Evolutionary conservation across 1,140 invertebrate species (phyloP).

Genomic region (Xylocopa sonorina): DNA sequence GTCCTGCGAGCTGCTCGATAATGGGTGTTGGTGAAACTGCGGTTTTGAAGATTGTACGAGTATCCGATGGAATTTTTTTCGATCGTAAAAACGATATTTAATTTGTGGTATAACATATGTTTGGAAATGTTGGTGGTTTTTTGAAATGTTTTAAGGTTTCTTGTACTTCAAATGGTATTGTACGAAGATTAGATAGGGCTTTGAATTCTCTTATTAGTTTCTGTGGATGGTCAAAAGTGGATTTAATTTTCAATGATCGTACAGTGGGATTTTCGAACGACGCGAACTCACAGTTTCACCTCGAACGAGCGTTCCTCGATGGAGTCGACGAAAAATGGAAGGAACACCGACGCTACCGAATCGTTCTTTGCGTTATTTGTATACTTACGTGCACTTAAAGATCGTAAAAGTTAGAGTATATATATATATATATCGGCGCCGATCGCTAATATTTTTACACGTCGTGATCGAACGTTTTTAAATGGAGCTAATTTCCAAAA

Average conservation of each 20-base stretch:
- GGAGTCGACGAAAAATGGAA: conserved; percentile 14
- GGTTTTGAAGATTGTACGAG: neutral
- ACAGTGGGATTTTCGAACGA: too few relatives aligned
- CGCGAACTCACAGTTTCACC: neutral
- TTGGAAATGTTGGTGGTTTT: too few relatives aligned
- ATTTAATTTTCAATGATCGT: too few relatives aligned
- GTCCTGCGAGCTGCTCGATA: neutral
- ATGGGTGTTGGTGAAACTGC: neutral
- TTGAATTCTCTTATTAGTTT: too few relatives aligned
- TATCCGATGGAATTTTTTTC: too few relatives aligned
- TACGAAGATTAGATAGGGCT: too few relatives aligned
- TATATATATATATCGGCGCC: conserved; percentile 50
- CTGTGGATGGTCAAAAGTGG: too few relatives aligned
- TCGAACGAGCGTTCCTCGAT: neutral
- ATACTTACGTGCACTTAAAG: conserved; percentile 44
- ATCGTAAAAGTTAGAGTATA: conserved; percentile 41
- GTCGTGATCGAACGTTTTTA: conserved; percentile 38
- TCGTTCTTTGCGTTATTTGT: conserved; percentile 20
- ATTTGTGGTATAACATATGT: too few relatives aligned
- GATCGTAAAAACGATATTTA: too few relatives aligned
- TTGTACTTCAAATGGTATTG: too few relatives aligned
- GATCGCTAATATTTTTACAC: conserved; percentile 63
- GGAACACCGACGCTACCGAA: neutral
- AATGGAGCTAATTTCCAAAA: conserved; percentile 37
- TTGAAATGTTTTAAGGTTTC: too few relatives aligned